Percentiles rank a stretch among this genome's conserved stretches.
Conservation (phyloP, 1,140 invertebrate genomes). For the Philotrypesis tridentata region DNA sequence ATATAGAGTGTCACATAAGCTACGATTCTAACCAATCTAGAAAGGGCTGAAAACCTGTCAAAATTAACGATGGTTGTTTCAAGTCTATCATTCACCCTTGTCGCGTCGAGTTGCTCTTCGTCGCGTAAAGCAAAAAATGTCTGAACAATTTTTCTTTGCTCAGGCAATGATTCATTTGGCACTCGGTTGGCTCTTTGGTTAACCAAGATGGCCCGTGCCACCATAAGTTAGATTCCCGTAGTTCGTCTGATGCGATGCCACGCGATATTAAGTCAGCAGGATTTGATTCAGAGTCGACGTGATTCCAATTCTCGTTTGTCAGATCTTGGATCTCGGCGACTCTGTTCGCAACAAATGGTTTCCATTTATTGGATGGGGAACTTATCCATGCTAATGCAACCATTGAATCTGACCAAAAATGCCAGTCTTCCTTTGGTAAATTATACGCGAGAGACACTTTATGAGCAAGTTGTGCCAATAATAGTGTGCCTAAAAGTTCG, state of each 20-base stretch:
- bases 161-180: not conserved
- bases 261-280: constrained; percentile 7
- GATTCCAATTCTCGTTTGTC: constrained; percentile 29
- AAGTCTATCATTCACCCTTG: no score
- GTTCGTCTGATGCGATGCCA: not conserved
- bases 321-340: constrained; percentile 39
- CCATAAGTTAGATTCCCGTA: constrained; percentile 46
- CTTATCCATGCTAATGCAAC: constrained; percentile 33
- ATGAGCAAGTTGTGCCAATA: constrained; percentile 19
- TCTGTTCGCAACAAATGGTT: constrained; percentile 41
- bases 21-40: not conserved
- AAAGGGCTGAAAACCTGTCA: not conserved
- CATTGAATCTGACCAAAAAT: constrained; percentile 27
- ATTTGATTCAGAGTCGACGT: constrained; percentile 31
- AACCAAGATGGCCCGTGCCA: not conserved
- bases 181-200: not conserved
- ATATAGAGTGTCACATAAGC: not conserved
- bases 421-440: not conserved
- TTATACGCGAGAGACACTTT: not conserved
- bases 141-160: not conserved
- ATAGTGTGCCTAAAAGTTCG: constrained; percentile 41
- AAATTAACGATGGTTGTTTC: no score
- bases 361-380: constrained; percentile 14
- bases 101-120: no score
- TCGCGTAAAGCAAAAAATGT: no score